Evolutionary conservation across 2,797 vertebrate species (phyloP).

Genomic region (Acanthurus tractus): DNA sequence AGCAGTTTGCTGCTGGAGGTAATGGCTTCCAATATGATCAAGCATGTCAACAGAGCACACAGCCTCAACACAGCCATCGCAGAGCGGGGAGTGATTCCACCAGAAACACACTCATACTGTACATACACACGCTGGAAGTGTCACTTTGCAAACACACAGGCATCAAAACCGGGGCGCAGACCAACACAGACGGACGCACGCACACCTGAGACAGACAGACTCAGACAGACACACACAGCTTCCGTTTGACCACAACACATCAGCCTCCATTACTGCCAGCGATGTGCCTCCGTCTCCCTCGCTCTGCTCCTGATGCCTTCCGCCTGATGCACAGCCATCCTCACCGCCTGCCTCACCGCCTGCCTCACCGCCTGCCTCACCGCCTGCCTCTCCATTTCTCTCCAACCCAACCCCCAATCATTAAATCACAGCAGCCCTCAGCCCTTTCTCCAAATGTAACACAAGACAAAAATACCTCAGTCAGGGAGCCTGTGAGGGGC

Average conservation of each 20-base stretch:
- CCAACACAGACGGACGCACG: slow-evolving; percentile 47
- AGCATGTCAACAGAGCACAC: slow-evolving; percentile 81
- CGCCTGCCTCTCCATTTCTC: slow-evolving; percentile 57
- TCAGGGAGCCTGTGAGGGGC: slow-evolving; percentile 40
- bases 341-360: slow-evolving; percentile 38
- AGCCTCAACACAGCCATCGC: slow-evolving; percentile 64
- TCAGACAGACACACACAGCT: slow-evolving; percentile 67
- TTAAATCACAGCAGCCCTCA: slow-evolving; percentile 63
- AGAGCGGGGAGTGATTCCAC: slow-evolving; percentile 33
- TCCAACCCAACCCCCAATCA: slow-evolving; percentile 68
- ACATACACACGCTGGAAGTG: slow-evolving; percentile 46
- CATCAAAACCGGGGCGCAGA: slow-evolving; percentile 39
- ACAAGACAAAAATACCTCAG: slow-evolving; percentile 75
- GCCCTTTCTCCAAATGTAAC: slow-evolving; percentile 50
- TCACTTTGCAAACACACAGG: slow-evolving; percentile 44
- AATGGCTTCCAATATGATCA: slow-evolving; percentile 80
- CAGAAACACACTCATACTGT: slow-evolving; percentile 46
- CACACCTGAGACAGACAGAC: slow-evolving; percentile 69
- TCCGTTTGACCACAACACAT: slow-evolving; percentile 82
- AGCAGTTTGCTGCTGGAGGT: slow-evolving; percentile 58
- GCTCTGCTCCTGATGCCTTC: slow-evolving; percentile 68
- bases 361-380: slow-evolving; percentile 56
- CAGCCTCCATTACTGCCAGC: slow-evolving; percentile 81
- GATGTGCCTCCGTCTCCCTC: slow-evolving; percentile 68
- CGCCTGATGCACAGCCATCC: slow-evolving; percentile 67